Evolutionary conservation across 2,888 invertebrate species (phyloP), one percentile per base, ranked within the genome.

Genomic region (Macrophya annulata): DNA sequence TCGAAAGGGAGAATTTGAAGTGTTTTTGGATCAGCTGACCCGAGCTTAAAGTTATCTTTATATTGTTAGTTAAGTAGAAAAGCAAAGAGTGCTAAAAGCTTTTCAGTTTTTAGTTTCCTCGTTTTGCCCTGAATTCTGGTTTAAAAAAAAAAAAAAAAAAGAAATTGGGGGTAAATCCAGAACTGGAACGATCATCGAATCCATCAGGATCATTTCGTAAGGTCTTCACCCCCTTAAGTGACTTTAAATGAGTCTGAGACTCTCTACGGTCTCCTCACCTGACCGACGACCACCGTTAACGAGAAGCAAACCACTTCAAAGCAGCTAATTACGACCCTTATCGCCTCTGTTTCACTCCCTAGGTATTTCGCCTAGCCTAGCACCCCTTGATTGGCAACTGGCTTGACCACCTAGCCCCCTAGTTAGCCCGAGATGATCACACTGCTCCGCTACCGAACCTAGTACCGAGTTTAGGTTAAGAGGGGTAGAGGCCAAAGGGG

Each of bases 251-350:
- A 83, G 83, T 68, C 68, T 12, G 40, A 68, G 43, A 37, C n/a
- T 21, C 62, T 48, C 77, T 12, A 17, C n/a, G 45, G 31, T 59
- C 62, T 45, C 59, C 83, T 83, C 68, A 83, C 83, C 83, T 83
- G 83, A 65, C 68, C 68, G 71, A 21, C 48, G 68, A 83, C 83
- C 83, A 83, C 48, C 76, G 74, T 85, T 90, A 89, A 90, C 87
- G 89, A 89, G 89, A 88, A 88, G 88, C 87, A 86, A 86, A 86
- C 87, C 88, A 88, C 89, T 90, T 89, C 89, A 88, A 89, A 90
- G 89, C 88, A 51, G 87, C 88, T 90, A 90, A 89, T 89, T 90
- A 89, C 86, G 76, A 89, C 90, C 90, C 90, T 89, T 89, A 89
- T 89, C 89, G 88, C 88, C 88, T 88, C 86, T 81, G 84, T 86